phyloP scores from a whole-genome alignment of 2,113 vertebrate genomes.

The Rattus rattus region DNA sequence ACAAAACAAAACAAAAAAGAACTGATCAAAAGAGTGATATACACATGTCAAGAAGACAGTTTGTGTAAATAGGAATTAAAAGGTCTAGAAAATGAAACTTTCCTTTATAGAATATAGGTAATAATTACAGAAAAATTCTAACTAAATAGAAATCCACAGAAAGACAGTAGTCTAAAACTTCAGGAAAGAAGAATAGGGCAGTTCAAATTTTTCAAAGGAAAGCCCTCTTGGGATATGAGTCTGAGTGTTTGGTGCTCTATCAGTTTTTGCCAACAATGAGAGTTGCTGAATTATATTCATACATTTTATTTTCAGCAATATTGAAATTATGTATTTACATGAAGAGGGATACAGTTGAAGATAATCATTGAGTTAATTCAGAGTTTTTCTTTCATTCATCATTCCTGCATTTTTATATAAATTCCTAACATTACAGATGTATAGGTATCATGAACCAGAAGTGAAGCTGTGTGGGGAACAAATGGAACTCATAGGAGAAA shows the following conservation, averaged over 20 bases:
- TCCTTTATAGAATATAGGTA: not conserved
- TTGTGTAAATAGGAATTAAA: not conserved
- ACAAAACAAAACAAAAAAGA: too few species aligned
- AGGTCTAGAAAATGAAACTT: not conserved
- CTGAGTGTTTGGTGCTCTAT: not conserved
- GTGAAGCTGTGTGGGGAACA: too few species aligned
- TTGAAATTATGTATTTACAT: too few species aligned
- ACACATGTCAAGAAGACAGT: not conserved
- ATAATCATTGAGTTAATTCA: not conserved
- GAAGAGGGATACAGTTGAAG: not conserved
- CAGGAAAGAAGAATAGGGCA: not conserved
- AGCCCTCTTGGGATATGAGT: not conserved
- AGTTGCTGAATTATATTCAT: not conserved
- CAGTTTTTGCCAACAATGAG: not conserved
- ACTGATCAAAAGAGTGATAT: not conserved
- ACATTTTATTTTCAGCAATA: not conserved
- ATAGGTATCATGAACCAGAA: not conserved
- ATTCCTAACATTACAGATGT: not conserved
- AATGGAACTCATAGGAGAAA: not conserved
- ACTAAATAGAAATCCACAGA: not conserved
- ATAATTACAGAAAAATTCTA: not conserved
- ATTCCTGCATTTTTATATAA: not conserved
- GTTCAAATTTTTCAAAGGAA: not conserved
- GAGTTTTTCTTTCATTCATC: not conserved
- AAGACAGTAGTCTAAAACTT: not conserved